phyloP scores from a whole-genome alignment of 2,113 vertebrate species.

The Boleophthalmus pectinirostris region DNA sequence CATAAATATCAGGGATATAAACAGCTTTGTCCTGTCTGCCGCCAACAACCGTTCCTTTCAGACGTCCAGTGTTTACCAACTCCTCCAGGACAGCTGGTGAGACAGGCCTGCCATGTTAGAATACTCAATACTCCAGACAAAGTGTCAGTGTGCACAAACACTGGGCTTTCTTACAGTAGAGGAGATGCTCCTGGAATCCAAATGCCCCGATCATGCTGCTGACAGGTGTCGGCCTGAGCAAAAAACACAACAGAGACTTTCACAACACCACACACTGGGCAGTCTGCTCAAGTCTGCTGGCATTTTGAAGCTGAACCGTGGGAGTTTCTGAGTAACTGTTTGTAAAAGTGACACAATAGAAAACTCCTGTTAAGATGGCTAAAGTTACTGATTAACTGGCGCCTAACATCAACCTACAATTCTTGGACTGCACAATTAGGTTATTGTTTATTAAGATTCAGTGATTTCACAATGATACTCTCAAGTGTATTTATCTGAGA shows the following conservation, averaged over 20 bases:
- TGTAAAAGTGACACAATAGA: too few relatives aligned
- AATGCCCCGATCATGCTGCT: slow-evolving; percentile 87
- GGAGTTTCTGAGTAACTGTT: not conserved
- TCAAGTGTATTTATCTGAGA: too few relatives aligned
- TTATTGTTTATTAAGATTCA: too few relatives aligned
- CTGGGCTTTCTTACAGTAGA: slow-evolving; percentile 87
- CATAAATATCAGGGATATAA: slow-evolving; percentile 94
- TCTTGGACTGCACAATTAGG: too few relatives aligned
- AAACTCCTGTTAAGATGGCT: too few relatives aligned
- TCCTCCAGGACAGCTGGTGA: slow-evolving; percentile 90
- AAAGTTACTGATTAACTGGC: too few relatives aligned
- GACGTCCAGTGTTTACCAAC: slow-evolving; percentile 85
- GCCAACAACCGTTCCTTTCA: slow-evolving; percentile 89
- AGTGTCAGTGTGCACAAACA: not conserved
- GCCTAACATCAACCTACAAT: too few relatives aligned
- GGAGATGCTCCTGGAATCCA: slow-evolving; percentile 93
- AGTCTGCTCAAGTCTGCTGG: not conserved
- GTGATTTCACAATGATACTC: too few relatives aligned
- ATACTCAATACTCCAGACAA: not conserved
- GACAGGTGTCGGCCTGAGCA: slow-evolving; percentile 86
- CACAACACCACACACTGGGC: not conserved
- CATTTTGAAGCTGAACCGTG: not conserved
- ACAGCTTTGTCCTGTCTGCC: slow-evolving; percentile 93
- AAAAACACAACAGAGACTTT: slow-evolving; percentile 4
- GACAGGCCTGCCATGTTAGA: slow-evolving; percentile 5